Evolutionary conservation across 2,113 vertebrate species (phyloP).

Genomic region (Datnioides undecimradiatus): DNA sequence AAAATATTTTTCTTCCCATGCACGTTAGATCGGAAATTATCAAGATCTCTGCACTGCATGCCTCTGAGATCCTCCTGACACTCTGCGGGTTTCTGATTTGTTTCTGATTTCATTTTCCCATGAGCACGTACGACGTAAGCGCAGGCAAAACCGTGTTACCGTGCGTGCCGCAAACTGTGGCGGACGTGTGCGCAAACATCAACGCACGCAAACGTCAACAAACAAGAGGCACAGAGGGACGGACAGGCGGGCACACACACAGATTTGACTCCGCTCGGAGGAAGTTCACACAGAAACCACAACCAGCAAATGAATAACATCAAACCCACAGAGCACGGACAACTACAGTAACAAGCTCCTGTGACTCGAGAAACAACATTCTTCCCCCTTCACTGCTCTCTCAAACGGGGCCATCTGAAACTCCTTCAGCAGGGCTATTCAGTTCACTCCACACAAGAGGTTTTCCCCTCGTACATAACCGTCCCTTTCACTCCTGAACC

Average conservation of each 20-base stretch:
- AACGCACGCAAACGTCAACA: constrained; percentile 29
- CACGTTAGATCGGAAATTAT: neutral
- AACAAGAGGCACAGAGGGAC: neutral
- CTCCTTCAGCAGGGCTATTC: constrained; percentile 19
- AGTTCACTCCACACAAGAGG: neutral
- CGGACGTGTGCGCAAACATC: neutral
- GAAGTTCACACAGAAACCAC: constrained; percentile 66
- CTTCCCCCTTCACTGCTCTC: neutral
- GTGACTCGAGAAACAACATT: constrained; percentile 26
- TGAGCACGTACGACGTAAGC: neutral
- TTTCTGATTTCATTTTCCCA: neutral
- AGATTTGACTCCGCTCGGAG: constrained; percentile 11
- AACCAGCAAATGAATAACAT: constrained; percentile 45
- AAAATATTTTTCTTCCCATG: neutral
- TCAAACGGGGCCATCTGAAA: constrained; percentile 25
- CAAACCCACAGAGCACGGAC: constrained; percentile 59
- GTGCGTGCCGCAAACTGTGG: constrained; percentile 2
- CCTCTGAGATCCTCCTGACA: neutral
- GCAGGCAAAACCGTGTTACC: neutral
- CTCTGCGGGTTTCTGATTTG: neutral
- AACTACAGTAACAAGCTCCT: constrained; percentile 23
- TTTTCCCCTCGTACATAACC: neutral
- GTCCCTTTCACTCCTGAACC: constrained; percentile 11
- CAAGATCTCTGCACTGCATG: neutral
- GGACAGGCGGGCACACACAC: neutral